Evolutionary conservation across 2,888 invertebrate genomes (phyloP), one percentile per base, ranked within the genome.

Genomic region (Balanococcus diminutus): DNA sequence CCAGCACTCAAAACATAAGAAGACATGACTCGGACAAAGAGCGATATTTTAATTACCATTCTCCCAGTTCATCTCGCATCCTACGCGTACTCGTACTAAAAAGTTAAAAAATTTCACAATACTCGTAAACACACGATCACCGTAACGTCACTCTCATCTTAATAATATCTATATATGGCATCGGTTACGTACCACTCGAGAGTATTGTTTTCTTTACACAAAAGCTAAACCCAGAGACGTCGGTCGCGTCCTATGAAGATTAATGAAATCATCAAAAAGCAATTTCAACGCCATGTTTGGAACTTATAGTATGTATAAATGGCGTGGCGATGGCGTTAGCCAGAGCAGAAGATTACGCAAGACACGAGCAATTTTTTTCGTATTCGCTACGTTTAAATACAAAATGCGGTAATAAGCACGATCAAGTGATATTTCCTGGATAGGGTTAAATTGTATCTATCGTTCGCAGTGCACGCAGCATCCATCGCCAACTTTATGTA

Each of bases 231-330:
- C 28, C 14, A 9, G 28, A 28, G 14, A n/a, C n/a, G n/a, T n/a
- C n/a, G n/a, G n/a, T 42, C 42, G 42, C 42, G 46, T 46, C 36
- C 4, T 46, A 46, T 14, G 28, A 72, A 72, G 72, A 72, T 72
- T 72, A 72, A 72, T 72, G 72, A 72, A 72, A 72, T 72, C 72
- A 72, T 72, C 72, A 72, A 72, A 72, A 72, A 72, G 72, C 31
- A 72, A 72, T 72, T 72, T n/a, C 72, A 25, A 22, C 31, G n/a
- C 72, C 72, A 72, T 31, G 32, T 72, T 31, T 72, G 72, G 72
- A 5, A 61, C 25, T 14, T 46, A 46, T 46, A n/a, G n/a, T n/a
- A n/a, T n/a, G n/a, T n/a, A 8, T 36, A 36, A 36, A 36, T 8
- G 36, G 36, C 36, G 8, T 8, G 36, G 36, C 46, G 16, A 14